Conservation (phyloP, 2,113 vertebrate species). For the Leptobrachium leishanense region DNA sequence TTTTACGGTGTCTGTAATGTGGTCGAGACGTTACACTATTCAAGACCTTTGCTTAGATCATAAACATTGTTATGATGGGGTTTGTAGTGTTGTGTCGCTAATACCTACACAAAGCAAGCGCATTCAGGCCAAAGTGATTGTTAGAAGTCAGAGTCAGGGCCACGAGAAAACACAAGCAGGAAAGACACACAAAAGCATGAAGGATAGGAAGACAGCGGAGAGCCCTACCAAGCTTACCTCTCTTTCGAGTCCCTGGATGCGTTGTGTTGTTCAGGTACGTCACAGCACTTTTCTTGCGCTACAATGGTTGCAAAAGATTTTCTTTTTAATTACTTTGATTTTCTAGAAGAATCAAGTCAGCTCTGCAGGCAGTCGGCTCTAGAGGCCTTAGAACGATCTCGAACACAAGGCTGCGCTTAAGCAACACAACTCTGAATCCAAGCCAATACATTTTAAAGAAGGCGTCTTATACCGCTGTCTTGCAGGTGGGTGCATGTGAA, state of each 20-base stretch:
- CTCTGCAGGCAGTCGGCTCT: too few relatives aligned
- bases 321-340: not conserved
- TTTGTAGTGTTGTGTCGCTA: too few relatives aligned
- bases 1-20: too few relatives aligned
- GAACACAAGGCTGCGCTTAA: too few relatives aligned
- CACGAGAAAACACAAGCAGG: not conserved
- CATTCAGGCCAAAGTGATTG: not conserved
- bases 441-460: too few relatives aligned
- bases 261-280: constrained; percentile 97
- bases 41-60: too few relatives aligned
- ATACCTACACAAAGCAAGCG: not conserved
- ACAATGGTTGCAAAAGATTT: constrained; percentile 52
- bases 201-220: not conserved
- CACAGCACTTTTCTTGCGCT: constrained; percentile 97
- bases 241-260: constrained; percentile 94
- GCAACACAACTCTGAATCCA: too few relatives aligned
- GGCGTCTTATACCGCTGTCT: too few relatives aligned
- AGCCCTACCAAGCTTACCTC: constrained; percentile 78
- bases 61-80: too few relatives aligned
- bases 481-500: too few relatives aligned
- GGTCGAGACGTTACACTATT: too few relatives aligned
- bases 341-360: not conserved
- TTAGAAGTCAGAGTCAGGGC: not conserved
- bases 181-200: not conserved
- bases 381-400: too few relatives aligned